Evolutionary conservation across 1,140 invertebrate genomes (phyloP).

Genomic region (Penaeus indicus): DNA sequence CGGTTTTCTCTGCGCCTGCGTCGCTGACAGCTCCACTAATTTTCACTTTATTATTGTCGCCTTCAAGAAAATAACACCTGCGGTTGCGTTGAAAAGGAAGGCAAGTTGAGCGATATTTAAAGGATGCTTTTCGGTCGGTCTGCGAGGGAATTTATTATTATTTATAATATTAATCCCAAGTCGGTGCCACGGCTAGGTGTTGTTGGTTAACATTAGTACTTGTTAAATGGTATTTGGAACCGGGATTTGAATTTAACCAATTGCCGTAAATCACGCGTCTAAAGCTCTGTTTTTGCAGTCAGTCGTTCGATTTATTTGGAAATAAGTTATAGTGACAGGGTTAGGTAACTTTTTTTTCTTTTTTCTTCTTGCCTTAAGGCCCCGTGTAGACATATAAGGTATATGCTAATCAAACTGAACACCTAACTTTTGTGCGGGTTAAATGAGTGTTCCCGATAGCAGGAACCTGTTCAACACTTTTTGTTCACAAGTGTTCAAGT

Average conservation of each 20-base stretch:
- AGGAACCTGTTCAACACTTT: not conserved
- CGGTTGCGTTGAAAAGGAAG: slow-evolving; percentile 24
- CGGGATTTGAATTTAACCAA: slow-evolving; percentile 42
- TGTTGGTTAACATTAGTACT: slow-evolving; percentile 52
- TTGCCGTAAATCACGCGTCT: slow-evolving; percentile 31
- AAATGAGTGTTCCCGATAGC: slow-evolving; percentile 39
- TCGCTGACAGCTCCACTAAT: slow-evolving; percentile 63
- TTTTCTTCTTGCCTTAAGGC: slow-evolving; percentile 37
- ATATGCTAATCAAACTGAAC: slow-evolving; percentile 61
- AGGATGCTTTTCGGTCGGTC: not conserved
- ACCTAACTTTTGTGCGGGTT: slow-evolving; percentile 62
- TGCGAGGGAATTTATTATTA: slow-evolving; percentile 36
- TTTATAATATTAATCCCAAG: slow-evolving; percentile 44
- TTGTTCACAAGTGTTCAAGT: too few species aligned
- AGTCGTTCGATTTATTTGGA: slow-evolving; percentile 51
- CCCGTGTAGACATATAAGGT: slow-evolving; percentile 50
- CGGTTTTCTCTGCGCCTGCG: slow-evolving; percentile 56
- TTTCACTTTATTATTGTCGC: slow-evolving; percentile 64
- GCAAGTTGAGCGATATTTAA: slow-evolving; percentile 37
- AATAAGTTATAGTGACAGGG: slow-evolving; percentile 63
- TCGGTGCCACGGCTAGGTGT: not conserved
- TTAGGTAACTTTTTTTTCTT: slow-evolving; percentile 50
- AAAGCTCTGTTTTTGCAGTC: slow-evolving; percentile 4
- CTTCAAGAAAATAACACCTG: slow-evolving; percentile 54
- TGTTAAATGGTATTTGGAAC: slow-evolving; percentile 50